phyloP scores from a whole-genome alignment of 2,113 vertebrate species.

The Tenrec ecaudatus region DNA sequence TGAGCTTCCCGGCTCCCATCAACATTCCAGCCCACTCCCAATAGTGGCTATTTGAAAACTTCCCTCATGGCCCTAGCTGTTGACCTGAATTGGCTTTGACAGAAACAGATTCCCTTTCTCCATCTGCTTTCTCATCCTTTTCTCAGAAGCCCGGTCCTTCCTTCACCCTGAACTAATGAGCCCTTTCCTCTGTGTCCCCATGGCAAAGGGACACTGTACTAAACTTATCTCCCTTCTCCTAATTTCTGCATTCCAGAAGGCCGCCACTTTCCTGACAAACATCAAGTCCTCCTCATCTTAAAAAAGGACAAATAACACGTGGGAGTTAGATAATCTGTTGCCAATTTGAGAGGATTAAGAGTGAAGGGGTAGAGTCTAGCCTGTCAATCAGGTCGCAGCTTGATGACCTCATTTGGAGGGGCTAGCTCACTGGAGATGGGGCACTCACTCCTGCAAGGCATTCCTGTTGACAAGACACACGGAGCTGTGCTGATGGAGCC shows the following conservation, averaged over 20 bases:
- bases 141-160: not conserved
- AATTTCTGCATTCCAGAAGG: not conserved
- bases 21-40: not conserved
- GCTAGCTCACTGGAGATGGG: too few species aligned
- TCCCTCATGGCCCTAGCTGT: not conserved
- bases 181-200: not conserved
- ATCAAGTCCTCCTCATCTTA: not conserved
- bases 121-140: conserved; percentile 24
- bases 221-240: not conserved
- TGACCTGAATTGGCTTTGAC: not conserved
- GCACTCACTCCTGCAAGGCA: too few species aligned
- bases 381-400: too few species aligned
- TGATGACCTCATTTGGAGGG: too few species aligned
- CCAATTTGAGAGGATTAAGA: too few species aligned
- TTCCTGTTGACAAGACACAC: too few species aligned
- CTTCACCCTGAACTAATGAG: not conserved
- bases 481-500: too few species aligned
- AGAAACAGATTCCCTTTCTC: conserved; percentile 24
- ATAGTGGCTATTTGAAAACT: conserved; percentile 36
- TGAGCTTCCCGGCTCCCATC: not conserved
- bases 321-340: too few species aligned
- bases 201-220: not conserved
- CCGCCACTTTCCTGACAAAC: not conserved
- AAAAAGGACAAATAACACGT: not conserved
- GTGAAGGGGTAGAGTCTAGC: too few species aligned